Evolutionary conservation across 2,888 invertebrate species (phyloP), one percentile per base, ranked within the genome.

Genomic region (Zonitis immaculata): DNA sequence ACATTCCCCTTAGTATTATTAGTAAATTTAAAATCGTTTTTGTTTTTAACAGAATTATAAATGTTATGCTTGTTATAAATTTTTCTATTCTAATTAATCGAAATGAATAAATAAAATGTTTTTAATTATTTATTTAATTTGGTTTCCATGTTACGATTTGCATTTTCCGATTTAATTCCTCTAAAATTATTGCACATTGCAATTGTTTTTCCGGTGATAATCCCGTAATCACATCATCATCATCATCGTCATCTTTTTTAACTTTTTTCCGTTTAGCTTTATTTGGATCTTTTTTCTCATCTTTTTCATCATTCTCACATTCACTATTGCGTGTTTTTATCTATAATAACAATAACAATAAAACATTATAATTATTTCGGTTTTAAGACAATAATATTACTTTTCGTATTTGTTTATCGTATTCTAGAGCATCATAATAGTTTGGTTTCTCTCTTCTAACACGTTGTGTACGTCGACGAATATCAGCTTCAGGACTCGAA

Each of bases 371-470:
- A 27, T 49, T 20, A 44, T 30, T 46, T 44, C 8, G 22, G 43
- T 22, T 14, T 22, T 22, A 46, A n/a, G n/a, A n/a, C n/a, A n/a
- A 44, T 9, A 6, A 30, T 45, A 54, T 52, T 68, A 77, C 87
- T 77, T 87, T 83, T 69, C 83, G 81, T 48, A 85, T 83, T 70
- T 88, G 85, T 66, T 88, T 89, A 69, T 89, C 88, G 69, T 87
- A 89, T 67, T 89, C 87, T 56, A 89, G 81, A 0, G 89, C 85
- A 75, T 91, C 90, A 62, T 91, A 91, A 73, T 88, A 91, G 78
- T 90, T 87, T 1, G 89, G 89, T 66, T 89, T 88, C 14, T 88
- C 85, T 51, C 90, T 76, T 54, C 87, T 81, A 6, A 89, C 86
- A 49, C 91, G 75, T 60, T 87, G 87, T 0, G 90, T 90, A 61